Conservation (phyloP, 2,888 invertebrate genomes). For the Drosophila differens region DNA sequence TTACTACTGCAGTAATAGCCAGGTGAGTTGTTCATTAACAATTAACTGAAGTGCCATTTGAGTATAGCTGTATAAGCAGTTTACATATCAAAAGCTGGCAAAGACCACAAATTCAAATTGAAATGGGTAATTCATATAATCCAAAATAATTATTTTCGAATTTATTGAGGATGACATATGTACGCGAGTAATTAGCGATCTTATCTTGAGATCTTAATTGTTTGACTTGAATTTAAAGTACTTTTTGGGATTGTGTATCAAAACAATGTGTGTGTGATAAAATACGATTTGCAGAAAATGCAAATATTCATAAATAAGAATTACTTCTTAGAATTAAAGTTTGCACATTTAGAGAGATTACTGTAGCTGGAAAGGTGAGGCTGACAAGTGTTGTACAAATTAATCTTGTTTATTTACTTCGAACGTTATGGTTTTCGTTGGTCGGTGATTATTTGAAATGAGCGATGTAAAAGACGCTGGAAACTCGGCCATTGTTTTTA, state of each 20-base stretch:
- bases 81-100: background rate
- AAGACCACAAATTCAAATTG: background rate
- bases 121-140: background rate
- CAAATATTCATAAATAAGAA: background rate
- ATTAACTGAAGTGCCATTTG: background rate
- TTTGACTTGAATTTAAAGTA: background rate
- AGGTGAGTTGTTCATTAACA: constrained; percentile 53
- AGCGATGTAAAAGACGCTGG: constrained; percentile 7
- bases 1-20: constrained; percentile 77
- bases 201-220: background rate
- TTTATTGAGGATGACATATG: too few relatives aligned
- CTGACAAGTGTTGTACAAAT: background rate
- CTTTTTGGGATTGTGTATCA: too few relatives aligned
- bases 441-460: constrained; percentile 12
- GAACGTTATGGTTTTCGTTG: constrained; percentile 1
- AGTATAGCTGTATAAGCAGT: background rate
- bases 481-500: constrained; percentile 25
- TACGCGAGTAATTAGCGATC: too few relatives aligned
- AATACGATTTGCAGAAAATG: background rate
- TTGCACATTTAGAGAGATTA: background rate
- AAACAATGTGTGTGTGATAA: background rate
- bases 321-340: background rate
- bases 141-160: background rate
- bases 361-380: background rate
- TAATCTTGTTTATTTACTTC: background rate